Evolutionary conservation across 2,113 vertebrate genomes (phyloP).

Genomic region (Nesoenas mayeri): DNA sequence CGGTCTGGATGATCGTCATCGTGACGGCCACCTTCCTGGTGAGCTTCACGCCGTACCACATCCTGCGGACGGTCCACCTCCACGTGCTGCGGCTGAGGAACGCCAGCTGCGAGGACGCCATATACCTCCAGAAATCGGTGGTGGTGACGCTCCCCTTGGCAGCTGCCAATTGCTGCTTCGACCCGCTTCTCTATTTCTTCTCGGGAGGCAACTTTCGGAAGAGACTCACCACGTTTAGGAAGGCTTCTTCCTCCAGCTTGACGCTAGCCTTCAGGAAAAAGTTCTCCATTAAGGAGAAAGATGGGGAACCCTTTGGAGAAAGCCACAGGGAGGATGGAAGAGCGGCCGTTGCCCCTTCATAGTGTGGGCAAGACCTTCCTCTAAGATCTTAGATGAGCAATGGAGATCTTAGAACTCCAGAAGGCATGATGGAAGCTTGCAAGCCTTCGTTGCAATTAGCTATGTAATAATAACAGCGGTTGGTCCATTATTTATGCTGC

Average conservation of each 20-base stretch:
- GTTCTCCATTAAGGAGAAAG: conserved; percentile 64
- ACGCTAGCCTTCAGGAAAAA: conserved; percentile 62
- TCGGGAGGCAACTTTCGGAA: conserved; percentile 89
- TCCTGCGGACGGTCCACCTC: conserved; percentile 89
- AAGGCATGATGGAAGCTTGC: not conserved
- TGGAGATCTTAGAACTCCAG: fast-evolving
- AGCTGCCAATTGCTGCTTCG: conserved; percentile 93
- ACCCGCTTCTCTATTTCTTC: conserved; percentile 95
- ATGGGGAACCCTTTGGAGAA: conserved; percentile 56
- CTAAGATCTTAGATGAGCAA: not conserved
- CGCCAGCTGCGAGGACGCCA: conserved; percentile 64
- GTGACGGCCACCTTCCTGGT: conserved; percentile 89
- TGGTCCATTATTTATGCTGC: not conserved
- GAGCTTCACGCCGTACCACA: conserved; percentile 92
- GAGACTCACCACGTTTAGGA: conserved; percentile 83
- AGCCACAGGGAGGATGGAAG: not conserved
- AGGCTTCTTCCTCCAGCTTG: conserved; percentile 76
- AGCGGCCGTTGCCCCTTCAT: fast-evolving
- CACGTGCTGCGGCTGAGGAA: conserved; percentile 58
- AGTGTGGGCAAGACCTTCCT: not conserved
- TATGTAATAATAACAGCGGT: not conserved
- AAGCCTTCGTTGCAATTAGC: not conserved
- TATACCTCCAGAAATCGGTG: conserved; percentile 88
- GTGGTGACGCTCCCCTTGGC: conserved; percentile 91
- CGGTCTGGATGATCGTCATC: conserved; percentile 91